Conservation (phyloP, 2,113 vertebrate genomes). For the Menidia beryllina region DNA sequence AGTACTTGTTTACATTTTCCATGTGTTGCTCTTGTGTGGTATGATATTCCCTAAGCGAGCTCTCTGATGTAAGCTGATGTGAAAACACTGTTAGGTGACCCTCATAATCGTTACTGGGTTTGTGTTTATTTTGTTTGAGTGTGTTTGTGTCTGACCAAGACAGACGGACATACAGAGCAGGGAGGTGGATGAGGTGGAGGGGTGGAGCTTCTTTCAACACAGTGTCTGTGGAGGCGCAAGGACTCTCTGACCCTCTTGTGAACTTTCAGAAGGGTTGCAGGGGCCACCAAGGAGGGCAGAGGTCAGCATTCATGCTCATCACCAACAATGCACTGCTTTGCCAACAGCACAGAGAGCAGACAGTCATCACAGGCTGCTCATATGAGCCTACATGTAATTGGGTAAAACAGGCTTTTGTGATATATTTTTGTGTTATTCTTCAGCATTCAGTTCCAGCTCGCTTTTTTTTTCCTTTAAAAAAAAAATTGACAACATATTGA, state of each 20-base stretch:
- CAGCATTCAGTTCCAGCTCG: neutral
- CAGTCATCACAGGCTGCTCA: conserved; percentile 64
- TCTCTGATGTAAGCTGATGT: conserved; percentile 3
- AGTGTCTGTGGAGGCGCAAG: conserved; percentile 81
- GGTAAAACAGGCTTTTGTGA: conserved; percentile 20
- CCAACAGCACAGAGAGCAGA: conserved; percentile 78
- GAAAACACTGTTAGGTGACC: conserved; percentile 21
- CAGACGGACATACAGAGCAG: conserved; percentile 42
- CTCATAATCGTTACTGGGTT: conserved; percentile 37
- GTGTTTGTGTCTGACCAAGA: conserved; percentile 57
- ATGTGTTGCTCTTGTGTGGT: neutral
- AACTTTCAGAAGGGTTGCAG: conserved; percentile 89
- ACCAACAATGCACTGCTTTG: conserved; percentile 92
- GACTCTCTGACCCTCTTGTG: conserved; percentile 90
- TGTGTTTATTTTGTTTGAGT: conserved; percentile 54
- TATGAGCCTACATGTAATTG: conserved; percentile 65
- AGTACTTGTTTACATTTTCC: neutral
- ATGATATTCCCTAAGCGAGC: neutral
- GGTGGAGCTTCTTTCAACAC: conserved; percentile 77
- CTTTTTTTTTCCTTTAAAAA: conserved; percentile 1
- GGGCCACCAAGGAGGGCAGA: conserved; percentile 88
- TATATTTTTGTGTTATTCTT: neutral
- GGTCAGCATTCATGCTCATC: conserved; percentile 90
- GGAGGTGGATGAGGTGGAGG: conserved; percentile 30
- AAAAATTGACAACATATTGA: conserved; percentile 12